Evolutionary conservation across 2,113 vertebrate species (phyloP), one percentile per base, ranked within the genome.

Genomic region (Limnothrissa miodon): DNA sequence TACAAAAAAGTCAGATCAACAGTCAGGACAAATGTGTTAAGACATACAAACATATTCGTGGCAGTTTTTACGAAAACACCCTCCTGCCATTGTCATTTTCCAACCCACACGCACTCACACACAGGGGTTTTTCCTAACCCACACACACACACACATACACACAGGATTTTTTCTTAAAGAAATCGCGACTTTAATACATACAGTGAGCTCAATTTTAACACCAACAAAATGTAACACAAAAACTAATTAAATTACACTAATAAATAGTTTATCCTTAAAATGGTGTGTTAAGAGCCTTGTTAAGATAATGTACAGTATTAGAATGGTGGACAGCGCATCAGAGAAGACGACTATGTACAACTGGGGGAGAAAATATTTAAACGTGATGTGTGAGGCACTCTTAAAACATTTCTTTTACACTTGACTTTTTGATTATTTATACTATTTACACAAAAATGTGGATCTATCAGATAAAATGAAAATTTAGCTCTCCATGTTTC

Each of bases 211-310:
- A 36, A 74, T 74, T 74, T 74, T 10, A 74, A 74, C 15, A 33
- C 66, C 66, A 66, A 25, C 59, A 29, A 25, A 25, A 66, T 25
- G 10, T 10, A 36, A 36, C 29, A 74, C 10, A 74, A 74, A 74
- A 74, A 39, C 66, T 36, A 70, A 74, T 74, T 74, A 74, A 74
- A 74, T 74, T 74, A 74, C 66, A 74, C 66, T 74, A 74, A 74
- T 74, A 74, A 74, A 74, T 74, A 74, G 66, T 74, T 36, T 74
- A 74, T 36, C 66, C 29, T n/a, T 36, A 36, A 33, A 74, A 74
- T 33, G 29, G 29, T 56, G 21, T 23, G 51, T 56, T 74, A 74
- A 74, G 15, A 74, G 66, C 11, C 66, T 74, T 74, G 29, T 74
- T 74, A 74, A 29, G 29, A 74, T 74, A 29, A 74, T 74, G 29